Conservation (phyloP, 2,113 vertebrate genomes). For the Rhizomys pruinosus region DNA sequence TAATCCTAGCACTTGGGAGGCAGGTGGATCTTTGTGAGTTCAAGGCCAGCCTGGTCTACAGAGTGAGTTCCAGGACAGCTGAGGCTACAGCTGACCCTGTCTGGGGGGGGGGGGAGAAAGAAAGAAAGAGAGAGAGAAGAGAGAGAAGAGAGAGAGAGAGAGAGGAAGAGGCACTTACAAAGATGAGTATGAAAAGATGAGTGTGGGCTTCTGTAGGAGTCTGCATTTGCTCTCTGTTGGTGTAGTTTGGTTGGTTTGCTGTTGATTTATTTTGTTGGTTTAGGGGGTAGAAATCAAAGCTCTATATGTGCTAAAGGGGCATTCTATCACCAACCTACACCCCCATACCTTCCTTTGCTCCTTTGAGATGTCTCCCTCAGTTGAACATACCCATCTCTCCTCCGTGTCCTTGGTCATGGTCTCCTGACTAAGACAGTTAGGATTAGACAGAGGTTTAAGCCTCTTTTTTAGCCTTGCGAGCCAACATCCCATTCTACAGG, state of each 20-base stretch:
- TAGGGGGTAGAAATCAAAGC: neutral
- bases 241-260: neutral
- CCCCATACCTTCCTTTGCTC: neutral
- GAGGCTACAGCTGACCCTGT: neutral
- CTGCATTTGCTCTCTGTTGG: neutral
- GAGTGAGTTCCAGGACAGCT: neutral
- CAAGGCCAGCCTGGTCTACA: neutral
- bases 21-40: neutral
- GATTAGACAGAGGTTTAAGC: neutral
- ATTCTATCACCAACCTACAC: neutral
- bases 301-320: neutral
- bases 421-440: slow-evolving; percentile 21
- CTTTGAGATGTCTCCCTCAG: neutral
- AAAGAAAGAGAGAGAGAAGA: no score
- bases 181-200: neutral
- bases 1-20: no score
- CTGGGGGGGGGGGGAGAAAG: neutral
- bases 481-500: neutral
- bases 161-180: no score
- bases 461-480: neutral
- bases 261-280: neutral
- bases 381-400: neutral
- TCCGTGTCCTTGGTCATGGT: neutral
- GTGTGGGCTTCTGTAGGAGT: neutral
- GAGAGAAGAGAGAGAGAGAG: neutral